Base-by-base conservation (phyloP, 2,888 invertebrate species). In the Tetheella fluctuosa region DNA sequence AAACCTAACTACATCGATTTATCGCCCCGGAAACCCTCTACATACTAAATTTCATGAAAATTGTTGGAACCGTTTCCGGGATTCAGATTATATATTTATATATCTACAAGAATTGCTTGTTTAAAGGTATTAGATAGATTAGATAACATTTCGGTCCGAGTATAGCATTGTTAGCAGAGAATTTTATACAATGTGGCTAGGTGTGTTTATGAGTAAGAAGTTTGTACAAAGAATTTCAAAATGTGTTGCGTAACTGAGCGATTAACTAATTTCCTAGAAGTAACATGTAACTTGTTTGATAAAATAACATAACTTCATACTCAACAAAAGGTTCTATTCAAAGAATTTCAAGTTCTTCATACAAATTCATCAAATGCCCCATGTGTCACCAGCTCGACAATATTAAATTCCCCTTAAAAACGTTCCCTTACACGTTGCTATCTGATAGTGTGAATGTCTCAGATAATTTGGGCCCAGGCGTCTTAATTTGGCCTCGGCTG, bases 401-500 rank as follows among this genome's bases (percentile, higher is more conserved):
- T 68, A 61, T 61, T 70, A 67, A 61, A 60, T 60, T 67, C 68
- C 62, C 59, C 61, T 58, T 20, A 48, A 12, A 59, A 56, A 20
- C 42, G 23, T 39, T 23, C 25, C 52, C 55, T 62, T 57, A 55
- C 15, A 55, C 60, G 59, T 54, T 42, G 58, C 39, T 67, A 64
- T 61, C 59, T 64, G 54, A 58, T 58, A 58, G 56, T 34, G 54
- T 58, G 60, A 59, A 61, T 57, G 64, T 66, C 67, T 67, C 62
- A 60, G 68, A 71, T 70, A 71, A 70, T 75, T 69, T 64, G 61
- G 48, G 55, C 34, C 39, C 10, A 57, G 59, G 63, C 59, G 60
- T 58, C 63, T 64, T 67, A 64, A 80, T 84, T 81, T 77, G 69
- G 71, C 66, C 68, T 68, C 68, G 67, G 68, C 67, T 70, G 76